Percentiles rank a stretch among this genome's conserved stretches.
phyloP scores from a whole-genome alignment of 1,140 invertebrate genomes.

The Holotrichia oblita region DNA sequence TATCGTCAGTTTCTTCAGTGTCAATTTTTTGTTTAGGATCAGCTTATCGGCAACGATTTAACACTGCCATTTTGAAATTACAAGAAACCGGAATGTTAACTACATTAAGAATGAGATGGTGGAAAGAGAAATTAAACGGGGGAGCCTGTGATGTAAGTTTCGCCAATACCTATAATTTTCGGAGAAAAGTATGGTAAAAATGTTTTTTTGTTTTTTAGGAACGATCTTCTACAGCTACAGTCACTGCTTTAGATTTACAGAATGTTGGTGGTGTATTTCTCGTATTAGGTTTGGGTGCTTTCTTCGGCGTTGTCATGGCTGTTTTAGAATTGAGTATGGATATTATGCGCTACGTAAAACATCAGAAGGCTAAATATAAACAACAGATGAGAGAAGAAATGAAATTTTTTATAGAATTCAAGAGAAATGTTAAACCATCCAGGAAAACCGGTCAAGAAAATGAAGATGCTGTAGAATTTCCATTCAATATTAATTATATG shows the following conservation, averaged over 20 bases:
- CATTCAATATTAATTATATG: slow-evolving; percentile 18
- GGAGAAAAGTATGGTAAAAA: no score
- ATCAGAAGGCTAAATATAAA: slow-evolving; percentile 38
- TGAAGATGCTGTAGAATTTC: not conserved
- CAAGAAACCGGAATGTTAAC: slow-evolving; percentile 81
- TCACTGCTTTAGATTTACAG: slow-evolving; percentile 62
- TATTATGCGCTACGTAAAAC: not conserved
- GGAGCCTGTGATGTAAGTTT: slow-evolving; percentile 74
- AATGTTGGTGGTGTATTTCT: slow-evolving; percentile 73
- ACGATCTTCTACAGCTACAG: slow-evolving; percentile 56
- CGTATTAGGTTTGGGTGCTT: slow-evolving; percentile 48
- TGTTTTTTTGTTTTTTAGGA: slow-evolving; percentile 23
- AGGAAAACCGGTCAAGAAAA: not conserved
- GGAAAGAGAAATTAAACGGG: slow-evolving; percentile 80
- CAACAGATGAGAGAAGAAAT: slow-evolving; percentile 61
- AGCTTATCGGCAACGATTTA: slow-evolving; percentile 76
- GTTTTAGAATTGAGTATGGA: slow-evolving; percentile 46
- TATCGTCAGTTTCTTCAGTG: no score
- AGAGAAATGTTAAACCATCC: slow-evolving; percentile 72
- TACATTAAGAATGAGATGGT: slow-evolving; percentile 86
- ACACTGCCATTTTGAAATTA: slow-evolving; percentile 78
- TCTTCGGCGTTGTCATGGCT: slow-evolving; percentile 44
- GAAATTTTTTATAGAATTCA: slow-evolving; percentile 75
- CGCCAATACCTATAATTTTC: no score
- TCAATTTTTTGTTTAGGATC: no score